phyloP scores from a whole-genome alignment of 53 echinoderm and acorn worm genomes.

The Echinometra lucunter region DNA sequence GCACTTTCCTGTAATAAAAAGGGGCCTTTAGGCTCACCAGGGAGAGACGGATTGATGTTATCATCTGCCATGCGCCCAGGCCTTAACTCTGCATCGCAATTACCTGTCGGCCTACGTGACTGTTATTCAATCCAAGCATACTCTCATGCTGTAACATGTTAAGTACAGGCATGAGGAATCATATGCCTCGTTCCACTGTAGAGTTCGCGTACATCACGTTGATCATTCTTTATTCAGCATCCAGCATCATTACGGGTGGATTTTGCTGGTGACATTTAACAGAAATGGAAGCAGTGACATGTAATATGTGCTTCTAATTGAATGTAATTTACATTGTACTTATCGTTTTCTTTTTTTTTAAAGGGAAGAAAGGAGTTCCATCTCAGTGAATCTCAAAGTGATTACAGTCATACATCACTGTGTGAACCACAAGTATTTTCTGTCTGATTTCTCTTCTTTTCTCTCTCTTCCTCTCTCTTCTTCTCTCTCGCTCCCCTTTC shows the following conservation, averaged over 20 bases:
- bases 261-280: not conserved
- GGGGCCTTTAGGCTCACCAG: too few relatives aligned
- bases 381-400: too few relatives aligned
- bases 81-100: not conserved
- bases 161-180: not conserved
- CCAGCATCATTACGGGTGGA: not conserved
- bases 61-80: not conserved
- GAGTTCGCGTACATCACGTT: not conserved
- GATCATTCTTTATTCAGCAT: not conserved
- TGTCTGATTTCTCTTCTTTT: too few relatives aligned
- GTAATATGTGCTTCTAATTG: too few relatives aligned
- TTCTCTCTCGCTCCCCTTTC: not conserved
- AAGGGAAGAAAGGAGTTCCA: too few relatives aligned
- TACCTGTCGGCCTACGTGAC: slow-evolving; percentile 23
- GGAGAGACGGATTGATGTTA: slow-evolving; percentile 4
- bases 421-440: too few relatives aligned
- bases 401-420: too few relatives aligned
- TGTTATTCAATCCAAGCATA: slow-evolving; percentile 2
- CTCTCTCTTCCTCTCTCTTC: not conserved
- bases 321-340: too few relatives aligned
- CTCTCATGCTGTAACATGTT: not conserved
- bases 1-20: not conserved
- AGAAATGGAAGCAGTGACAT: not conserved
- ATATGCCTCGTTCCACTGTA: not conserved
- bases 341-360: too few relatives aligned